A percentile compares a stretch with the other conserved stretches of the same genome.
phyloP scores from a whole-genome alignment of 2,797 vertebrate genomes.

The Etheostoma perlongum region DNA sequence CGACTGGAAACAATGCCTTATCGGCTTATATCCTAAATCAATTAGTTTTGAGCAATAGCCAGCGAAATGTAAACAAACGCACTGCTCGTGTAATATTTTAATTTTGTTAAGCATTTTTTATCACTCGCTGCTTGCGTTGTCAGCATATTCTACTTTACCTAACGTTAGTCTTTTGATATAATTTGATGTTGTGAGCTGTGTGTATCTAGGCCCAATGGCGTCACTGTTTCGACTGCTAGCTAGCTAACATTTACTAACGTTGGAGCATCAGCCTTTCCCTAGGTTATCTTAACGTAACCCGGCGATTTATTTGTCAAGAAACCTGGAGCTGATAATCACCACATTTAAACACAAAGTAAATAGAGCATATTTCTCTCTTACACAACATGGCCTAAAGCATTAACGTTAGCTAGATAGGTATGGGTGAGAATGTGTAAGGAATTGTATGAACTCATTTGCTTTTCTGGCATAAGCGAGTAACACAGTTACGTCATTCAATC shows the following conservation, averaged over 20 bases:
- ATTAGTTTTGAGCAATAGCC: conserved; percentile 42
- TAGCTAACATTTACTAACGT: conserved; percentile 31
- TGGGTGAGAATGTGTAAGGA: conserved; percentile 34
- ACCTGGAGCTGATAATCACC: too few species aligned
- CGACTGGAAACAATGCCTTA: neutral
- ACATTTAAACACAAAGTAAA: neutral
- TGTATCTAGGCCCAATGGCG: conserved; percentile 67
- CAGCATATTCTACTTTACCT: neutral
- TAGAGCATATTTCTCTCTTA: too few species aligned
- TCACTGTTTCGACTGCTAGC: conserved; percentile 57
- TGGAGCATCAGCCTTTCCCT: conserved; percentile 46
- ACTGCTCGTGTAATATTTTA: neutral
- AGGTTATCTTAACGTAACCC: conserved; percentile 13
- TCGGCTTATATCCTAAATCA: conserved; percentile 9
- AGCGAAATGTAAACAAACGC: conserved; percentile 56
- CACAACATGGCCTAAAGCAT: neutral
- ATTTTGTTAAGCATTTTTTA: neutral
- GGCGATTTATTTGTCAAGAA: neutral
- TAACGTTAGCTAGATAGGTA: neutral
- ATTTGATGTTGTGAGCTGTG: neutral
- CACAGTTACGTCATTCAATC: conserved; percentile 75
- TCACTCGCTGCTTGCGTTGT: neutral
- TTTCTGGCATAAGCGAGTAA: conserved; percentile 64
- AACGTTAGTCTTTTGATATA: neutral
- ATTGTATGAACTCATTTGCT: conserved; percentile 55